A percentile compares a stretch with the other conserved stretches of the same genome.
Conservation (phyloP, 2,797 vertebrate genomes). For the Vipera latastei region DNA sequence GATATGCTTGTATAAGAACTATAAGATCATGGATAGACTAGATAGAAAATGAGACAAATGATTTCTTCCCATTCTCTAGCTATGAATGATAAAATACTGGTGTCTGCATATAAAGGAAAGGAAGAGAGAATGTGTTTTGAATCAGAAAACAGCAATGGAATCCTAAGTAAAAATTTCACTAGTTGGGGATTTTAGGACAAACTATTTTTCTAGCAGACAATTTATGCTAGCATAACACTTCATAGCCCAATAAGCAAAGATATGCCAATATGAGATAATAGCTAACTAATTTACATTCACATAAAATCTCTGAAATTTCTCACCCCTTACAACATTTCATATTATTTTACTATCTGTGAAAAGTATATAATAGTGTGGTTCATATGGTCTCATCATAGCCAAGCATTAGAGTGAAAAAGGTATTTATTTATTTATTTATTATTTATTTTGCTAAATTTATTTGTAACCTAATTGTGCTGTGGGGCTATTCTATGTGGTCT, state of each 20-base stretch:
- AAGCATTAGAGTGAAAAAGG: neutral
- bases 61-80: neutral
- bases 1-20: neutral
- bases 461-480: no score
- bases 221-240: neutral
- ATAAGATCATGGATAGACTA: neutral
- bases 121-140: neutral
- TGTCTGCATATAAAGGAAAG: neutral
- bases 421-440: no score
- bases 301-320: neutral
- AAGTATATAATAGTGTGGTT: neutral
- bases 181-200: neutral
- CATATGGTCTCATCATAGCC: neutral
- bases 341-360: neutral
- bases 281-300: neutral
- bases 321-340: neutral
- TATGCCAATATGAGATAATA: neutral
- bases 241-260: neutral
- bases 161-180: neutral
- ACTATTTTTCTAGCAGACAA: neutral
- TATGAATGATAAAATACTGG: neutral
- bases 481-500: no score
- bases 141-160: neutral
- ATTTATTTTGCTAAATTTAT: no score
- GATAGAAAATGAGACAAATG: neutral